Percentiles rank a stretch among this genome's conserved stretches.
phyloP scores from a whole-genome alignment of 2,113 vertebrate genomes.

The Dendropsophus ebraccatus region DNA sequence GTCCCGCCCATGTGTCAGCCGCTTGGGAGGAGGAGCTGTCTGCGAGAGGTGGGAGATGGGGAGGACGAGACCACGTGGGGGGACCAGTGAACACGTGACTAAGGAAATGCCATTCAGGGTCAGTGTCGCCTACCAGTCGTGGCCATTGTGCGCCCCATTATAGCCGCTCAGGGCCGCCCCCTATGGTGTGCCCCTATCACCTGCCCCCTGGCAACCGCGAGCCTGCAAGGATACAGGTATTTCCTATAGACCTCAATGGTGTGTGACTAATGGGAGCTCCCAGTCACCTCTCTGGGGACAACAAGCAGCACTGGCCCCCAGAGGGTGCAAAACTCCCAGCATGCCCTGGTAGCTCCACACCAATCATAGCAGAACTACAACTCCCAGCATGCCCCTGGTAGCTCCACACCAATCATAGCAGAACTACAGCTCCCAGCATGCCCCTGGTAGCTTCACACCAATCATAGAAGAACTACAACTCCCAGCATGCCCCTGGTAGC shows the following conservation, averaged over 20 bases:
- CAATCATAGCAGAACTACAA: too few species aligned
- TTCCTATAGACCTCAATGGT: background rate
- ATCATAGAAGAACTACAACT: too few species aligned
- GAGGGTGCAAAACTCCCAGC: too few species aligned
- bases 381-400: too few species aligned
- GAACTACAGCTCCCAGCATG: too few species aligned
- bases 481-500: too few species aligned
- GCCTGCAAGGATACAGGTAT: background rate
- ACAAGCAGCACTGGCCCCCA: too few species aligned
- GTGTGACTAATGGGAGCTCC: too few species aligned
- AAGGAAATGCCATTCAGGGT: conserved; percentile 46
- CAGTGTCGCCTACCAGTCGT: conserved; percentile 12
- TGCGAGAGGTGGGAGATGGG: background rate
- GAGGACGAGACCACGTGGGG: conserved; percentile 37
- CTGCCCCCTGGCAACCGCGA: background rate
- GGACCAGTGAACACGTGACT: conserved; percentile 19
- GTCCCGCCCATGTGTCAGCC: conserved; percentile 24
- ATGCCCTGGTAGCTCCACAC: too few species aligned
- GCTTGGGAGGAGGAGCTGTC: conserved; percentile 13
- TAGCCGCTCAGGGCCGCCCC: background rate
- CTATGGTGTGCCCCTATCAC: background rate
- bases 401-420: too few species aligned
- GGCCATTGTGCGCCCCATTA: background rate
- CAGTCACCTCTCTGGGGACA: too few species aligned
- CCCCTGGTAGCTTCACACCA: too few species aligned